Base-by-base conservation (phyloP, 2,113 vertebrate genomes). In the Noturus placidus region DNA sequence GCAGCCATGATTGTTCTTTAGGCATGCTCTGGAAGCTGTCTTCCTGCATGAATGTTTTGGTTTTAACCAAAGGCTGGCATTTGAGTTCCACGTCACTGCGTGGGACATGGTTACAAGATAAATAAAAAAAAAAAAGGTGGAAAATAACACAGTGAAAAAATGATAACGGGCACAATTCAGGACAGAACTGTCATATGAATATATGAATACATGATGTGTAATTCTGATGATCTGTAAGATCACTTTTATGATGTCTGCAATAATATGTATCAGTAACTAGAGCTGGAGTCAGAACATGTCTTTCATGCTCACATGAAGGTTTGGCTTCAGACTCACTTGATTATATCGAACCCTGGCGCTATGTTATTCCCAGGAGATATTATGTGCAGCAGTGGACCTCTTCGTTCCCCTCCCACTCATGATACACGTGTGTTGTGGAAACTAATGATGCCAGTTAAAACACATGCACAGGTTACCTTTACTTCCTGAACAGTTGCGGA, bases 61-160 rank as follows among this genome's bases (percentile, higher is more conserved):
- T 65, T 82, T 90, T 35, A 88, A 63, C 42, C 70, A 77, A 63
- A 72, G 38, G 57, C 25, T 61, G n/a, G 20, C 46, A 46, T 88
- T 61, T 56, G n/a, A 27, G 15, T 56, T 72, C 54, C 20, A 33
- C 22, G 50, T 72, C 70, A 87, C 52, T 35, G 81, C 11, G 52
- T 61, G 72, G 20, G 35, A 77, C 74, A 77, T 13, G 38, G 67
- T 10, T 38, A 1, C 4, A 74, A 74, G 22, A 42, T 25, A 72
- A 42, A 76, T 13, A 0, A 13, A 15, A 50, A 77, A 50, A 50
- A 46, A 57, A 61, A 69, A 13, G 35, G 11, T 42, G 61, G 59
- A 67, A 67, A 19, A 74, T 42, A n/a, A 57, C 30, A 57, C 52
- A 4, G 30, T n/a, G 9, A 15, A 57, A 42, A 46, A 79, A 52